phyloP scores from a whole-genome alignment of 2,888 invertebrate genomes.

The Gasteruption jaculator region DNA sequence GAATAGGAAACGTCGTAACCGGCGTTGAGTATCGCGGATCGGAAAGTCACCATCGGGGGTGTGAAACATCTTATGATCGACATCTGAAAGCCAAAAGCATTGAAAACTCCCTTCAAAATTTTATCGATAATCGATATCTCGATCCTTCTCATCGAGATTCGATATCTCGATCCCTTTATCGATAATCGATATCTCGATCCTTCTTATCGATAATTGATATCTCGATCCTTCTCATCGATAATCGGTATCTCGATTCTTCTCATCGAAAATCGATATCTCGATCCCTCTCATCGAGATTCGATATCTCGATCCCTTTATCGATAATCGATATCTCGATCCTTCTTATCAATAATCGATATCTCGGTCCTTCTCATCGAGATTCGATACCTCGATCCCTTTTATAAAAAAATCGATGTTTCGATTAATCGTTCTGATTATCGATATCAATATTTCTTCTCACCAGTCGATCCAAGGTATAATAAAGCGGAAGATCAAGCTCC shows the following conservation, averaged over 20 bases:
- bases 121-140: neutral
- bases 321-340: neutral
- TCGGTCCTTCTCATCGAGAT: neutral
- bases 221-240: no score
- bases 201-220: no score
- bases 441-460: slow-evolving; percentile 20
- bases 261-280: no score
- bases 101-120: no score
- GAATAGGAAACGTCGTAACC: slow-evolving; percentile 90
- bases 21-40: slow-evolving; percentile 86
- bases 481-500: slow-evolving; percentile 86
- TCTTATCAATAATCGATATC: no score
- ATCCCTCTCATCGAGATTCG: no score
- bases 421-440: neutral
- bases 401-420: no score
- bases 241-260: neutral
- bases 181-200: neutral
- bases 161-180: no score
- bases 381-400: neutral
- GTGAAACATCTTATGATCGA: slow-evolving; percentile 39
- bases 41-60: slow-evolving; percentile 51
- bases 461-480: slow-evolving; percentile 73
- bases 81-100: slow-evolving; percentile 31
- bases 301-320: no score
- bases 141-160: no score